A percentile compares a stretch with the other conserved stretches of the same genome.
These are phyloP conservation scores for Elysia crispata DNA, from an alignment of 2,888 invertebrate species.

Conservation along the genomic window DNA sequence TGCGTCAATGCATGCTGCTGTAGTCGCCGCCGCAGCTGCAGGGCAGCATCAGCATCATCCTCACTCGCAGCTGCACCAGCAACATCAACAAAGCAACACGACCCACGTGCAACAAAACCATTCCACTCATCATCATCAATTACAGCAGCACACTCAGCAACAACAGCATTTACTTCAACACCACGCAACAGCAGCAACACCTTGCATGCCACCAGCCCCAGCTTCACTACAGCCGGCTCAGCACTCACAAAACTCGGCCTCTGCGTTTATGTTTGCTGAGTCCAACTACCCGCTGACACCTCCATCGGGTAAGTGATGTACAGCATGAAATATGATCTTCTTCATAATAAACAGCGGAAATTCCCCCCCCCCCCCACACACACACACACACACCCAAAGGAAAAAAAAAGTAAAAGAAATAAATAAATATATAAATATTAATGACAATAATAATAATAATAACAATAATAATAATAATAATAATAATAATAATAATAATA, in stretches of 20 bases:
- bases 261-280: slow-evolving; percentile 64
- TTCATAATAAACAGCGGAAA: too few species aligned
- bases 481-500: too few species aligned
- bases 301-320: slow-evolving; percentile 59
- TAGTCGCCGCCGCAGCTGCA: background rate
- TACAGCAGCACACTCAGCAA: background rate
- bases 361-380: too few species aligned
- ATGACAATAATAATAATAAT: too few species aligned
- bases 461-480: too few species aligned
- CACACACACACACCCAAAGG: too few species aligned
- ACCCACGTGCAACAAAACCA: background rate
- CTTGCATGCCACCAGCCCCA: background rate
- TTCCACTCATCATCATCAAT: background rate
- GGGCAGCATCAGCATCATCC: background rate
- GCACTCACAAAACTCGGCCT: slow-evolving; percentile 36
- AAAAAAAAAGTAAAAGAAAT: too few species aligned
- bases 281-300: slow-evolving; percentile 62
- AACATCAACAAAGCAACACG: background rate
- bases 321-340: too few species aligned
- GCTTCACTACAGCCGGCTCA: slow-evolving; percentile 6
- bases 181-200: background rate
- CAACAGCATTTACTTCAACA: background rate
- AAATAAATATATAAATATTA: too few species aligned
- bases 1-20: background rate
- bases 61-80: background rate